phyloP scores from a whole-genome alignment of 2,888 invertebrate genomes.

The Chamaedrilus cognettii region DNA sequence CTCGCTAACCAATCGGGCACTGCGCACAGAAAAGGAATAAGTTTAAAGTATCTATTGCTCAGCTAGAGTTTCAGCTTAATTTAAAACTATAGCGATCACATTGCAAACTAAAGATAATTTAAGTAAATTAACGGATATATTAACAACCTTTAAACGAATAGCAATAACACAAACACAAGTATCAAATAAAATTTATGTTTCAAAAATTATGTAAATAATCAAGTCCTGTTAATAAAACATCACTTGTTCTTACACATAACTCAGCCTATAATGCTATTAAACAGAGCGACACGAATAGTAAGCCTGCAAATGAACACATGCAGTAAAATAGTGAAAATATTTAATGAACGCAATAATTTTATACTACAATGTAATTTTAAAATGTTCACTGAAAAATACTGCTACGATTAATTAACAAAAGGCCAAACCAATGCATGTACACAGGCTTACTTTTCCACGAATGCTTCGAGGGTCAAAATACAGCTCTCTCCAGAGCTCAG shows the following conservation, averaged over 20 bases:
- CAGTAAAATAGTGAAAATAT: background rate
- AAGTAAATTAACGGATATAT: too few species aligned
- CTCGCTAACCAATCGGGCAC: slow-evolving; percentile 56
- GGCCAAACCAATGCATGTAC: background rate
- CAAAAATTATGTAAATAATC: too few species aligned
- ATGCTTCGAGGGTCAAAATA: slow-evolving; percentile 53
- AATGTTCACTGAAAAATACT: background rate
- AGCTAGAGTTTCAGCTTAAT: background rate
- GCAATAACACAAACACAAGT: too few species aligned
- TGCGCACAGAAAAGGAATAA: slow-evolving; percentile 32
- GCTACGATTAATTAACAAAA: background rate
- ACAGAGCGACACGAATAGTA: too few species aligned
- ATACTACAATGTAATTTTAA: background rate
- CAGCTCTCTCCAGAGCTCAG: slow-evolving; percentile 55
- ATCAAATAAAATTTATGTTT: too few species aligned
- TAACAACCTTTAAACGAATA: too few species aligned
- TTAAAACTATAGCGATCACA: too few species aligned
- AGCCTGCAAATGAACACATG: background rate
- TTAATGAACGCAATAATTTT: background rate
- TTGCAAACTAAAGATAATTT: too few species aligned
- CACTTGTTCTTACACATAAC: too few species aligned
- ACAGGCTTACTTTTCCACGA: slow-evolving; percentile 48
- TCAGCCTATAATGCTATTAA: too few species aligned
- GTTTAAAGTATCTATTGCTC: background rate
- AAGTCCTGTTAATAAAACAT: too few species aligned